Percentiles rank a stretch among this genome's conserved stretches.
These are phyloP conservation scores for Steinernema scapterisci DNA, from an alignment of 2,888 invertebrate species.

Conservation along the genomic window DNA sequence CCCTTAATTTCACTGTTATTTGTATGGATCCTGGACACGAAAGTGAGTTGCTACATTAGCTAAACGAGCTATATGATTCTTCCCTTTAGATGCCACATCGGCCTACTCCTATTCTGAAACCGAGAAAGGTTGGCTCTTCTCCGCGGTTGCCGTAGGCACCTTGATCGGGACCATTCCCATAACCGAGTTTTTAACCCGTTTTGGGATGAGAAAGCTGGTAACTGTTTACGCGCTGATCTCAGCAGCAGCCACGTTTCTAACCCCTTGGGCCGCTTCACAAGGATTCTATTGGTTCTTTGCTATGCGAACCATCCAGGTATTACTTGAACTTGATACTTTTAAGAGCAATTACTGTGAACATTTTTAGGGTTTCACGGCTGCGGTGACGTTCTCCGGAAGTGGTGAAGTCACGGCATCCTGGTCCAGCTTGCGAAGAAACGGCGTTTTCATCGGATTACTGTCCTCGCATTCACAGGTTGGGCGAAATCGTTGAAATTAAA, in stretches of 20 bases:
- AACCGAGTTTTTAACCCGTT: constrained; percentile 11
- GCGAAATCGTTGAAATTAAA: too few species aligned
- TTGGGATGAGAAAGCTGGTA: constrained; percentile 33
- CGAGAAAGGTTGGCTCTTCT: constrained; percentile 22
- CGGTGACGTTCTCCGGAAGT: constrained; percentile 44
- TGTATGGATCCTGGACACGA: constrained; percentile 7
- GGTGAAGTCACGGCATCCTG: constrained; percentile 46
- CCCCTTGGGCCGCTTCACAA: constrained; percentile 41
- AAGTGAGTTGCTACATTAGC: background rate
- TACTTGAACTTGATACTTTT: background rate
- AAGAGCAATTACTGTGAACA: background rate
- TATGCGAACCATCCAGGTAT: constrained; percentile 38
- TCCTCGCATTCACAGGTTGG: background rate
- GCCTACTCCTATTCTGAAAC: constrained; percentile 1
- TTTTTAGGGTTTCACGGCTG: constrained; percentile 43
- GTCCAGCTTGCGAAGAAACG: constrained; percentile 42
- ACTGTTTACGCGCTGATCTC: constrained; percentile 43
- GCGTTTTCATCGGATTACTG: constrained; percentile 38
- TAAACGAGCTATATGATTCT: too few species aligned
- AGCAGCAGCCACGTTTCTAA: constrained; percentile 39
- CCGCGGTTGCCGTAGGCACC: constrained; percentile 33
- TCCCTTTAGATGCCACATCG: background rate
- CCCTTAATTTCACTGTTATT: constrained; percentile 33
- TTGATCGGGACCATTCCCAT: constrained; percentile 31
- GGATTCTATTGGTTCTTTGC: constrained; percentile 41